A percentile compares a stretch with the other conserved stretches of the same genome.
Evolutionary conservation across 2,888 invertebrate genomes (phyloP).

Genomic region (Lasioglossum morio): DNA sequence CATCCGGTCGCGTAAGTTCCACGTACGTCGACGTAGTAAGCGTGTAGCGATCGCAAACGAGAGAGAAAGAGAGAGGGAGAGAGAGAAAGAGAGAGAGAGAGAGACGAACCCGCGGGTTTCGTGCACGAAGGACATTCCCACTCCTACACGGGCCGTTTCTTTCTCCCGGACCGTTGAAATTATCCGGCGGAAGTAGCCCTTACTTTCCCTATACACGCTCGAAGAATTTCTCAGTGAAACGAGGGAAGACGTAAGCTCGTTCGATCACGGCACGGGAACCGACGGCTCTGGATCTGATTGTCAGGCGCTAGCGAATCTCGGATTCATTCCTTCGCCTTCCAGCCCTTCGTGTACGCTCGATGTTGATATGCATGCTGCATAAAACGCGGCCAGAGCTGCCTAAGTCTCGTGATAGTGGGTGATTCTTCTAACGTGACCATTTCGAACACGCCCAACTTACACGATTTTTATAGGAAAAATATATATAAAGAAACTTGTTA

Average conservation of each 20-base stretch:
- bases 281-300: conserved; percentile 2
- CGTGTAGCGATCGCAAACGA: conserved; percentile 73
- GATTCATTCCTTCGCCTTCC: neutral
- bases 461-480: no score
- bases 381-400: neutral
- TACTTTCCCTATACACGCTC: conserved; percentile 57
- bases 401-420: neutral
- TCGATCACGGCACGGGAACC: conserved; percentile 21
- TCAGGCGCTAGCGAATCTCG: neutral
- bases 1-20: conserved; percentile 67
- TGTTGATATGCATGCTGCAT: neutral
- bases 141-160: conserved; percentile 58
- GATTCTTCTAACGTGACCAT: no score
- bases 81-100: no score
- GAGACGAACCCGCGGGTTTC: conserved; percentile 57
- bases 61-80: neutral
- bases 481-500: no score
- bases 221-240: conserved; percentile 47
- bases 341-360: neutral
- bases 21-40: conserved; percentile 65
- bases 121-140: conserved; percentile 69
- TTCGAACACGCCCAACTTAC: no score
- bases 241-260: conserved; percentile 20
- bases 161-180: conserved; percentile 57
- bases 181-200: conserved; percentile 64